These are phyloP conservation scores for Actinemys pallida DNA, from an alignment of 2,113 vertebrate species.

Conservation along the genomic window DNA sequence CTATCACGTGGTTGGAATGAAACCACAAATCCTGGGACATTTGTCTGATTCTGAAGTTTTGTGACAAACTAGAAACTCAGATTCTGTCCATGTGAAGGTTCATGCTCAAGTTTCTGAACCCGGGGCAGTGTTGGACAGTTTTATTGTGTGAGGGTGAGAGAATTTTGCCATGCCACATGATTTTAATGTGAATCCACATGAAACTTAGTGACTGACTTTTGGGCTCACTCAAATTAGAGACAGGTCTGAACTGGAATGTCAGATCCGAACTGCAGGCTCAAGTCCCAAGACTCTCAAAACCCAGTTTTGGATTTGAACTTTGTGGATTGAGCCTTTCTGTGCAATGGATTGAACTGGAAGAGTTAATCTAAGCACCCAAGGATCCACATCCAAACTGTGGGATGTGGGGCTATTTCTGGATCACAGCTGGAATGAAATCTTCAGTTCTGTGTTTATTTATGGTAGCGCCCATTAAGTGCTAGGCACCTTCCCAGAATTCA, in stretches of 20 bases:
- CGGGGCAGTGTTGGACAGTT: background rate
- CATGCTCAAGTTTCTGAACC: background rate
- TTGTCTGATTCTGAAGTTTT: background rate
- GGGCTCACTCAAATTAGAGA: background rate
- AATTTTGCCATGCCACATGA: background rate
- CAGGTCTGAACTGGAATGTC: background rate
- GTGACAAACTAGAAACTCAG: conserved; percentile 2
- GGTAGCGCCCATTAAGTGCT: background rate
- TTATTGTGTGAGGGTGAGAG: background rate
- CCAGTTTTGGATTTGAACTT: background rate
- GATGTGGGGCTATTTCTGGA: conserved; percentile 11
- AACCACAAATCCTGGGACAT: conserved; percentile 39
- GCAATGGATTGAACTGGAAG: background rate
- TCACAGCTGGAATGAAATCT: conserved; percentile 27
- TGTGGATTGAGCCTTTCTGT: background rate
- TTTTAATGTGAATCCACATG: background rate
- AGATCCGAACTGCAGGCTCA: background rate
- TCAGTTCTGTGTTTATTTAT: background rate
- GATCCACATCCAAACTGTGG: background rate
- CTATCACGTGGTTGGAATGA: conserved; percentile 42
- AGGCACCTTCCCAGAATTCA: conserved; percentile 29
- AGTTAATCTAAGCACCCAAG: background rate
- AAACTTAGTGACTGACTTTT: background rate
- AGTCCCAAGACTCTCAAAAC: background rate
- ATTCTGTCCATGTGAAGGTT: background rate